Percentiles rank a stretch among this genome's conserved stretches.
These are phyloP conservation scores for Dasyurus viverrinus DNA, from an alignment of 2,113 vertebrate species.

Conservation along the genomic window DNA sequence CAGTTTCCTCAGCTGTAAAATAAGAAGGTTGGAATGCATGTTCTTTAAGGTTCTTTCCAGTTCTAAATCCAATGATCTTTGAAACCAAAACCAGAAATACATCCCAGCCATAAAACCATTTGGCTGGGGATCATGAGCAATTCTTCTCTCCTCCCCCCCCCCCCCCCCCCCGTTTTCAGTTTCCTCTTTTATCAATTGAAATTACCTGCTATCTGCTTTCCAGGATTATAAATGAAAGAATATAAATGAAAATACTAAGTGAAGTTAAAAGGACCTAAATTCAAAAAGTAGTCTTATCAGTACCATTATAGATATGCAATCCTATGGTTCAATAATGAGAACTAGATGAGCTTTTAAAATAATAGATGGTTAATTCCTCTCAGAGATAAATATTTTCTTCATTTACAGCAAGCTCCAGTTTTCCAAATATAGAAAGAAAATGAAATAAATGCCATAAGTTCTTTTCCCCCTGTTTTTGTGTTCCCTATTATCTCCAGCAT, in stretches of 20 bases:
- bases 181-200: slow-evolving; percentile 32
- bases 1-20: background rate
- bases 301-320: background rate
- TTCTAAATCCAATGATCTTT: background rate
- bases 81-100: background rate
- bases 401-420: background rate
- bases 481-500: background rate
- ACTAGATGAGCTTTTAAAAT: background rate
- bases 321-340: background rate
- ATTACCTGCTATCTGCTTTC: background rate
- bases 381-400: background rate
- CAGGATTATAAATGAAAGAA: slow-evolving; percentile 11
- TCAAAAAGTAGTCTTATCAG: background rate
- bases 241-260: background rate
- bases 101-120: slow-evolving; percentile 8
- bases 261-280: background rate
- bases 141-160: background rate
- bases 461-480: slow-evolving; percentile 10
- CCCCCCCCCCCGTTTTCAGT: background rate
- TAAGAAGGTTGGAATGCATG: background rate
- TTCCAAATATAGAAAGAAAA: background rate
- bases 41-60: background rate
- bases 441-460: background rate
- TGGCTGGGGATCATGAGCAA: background rate
- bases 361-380: background rate